Base-by-base conservation (phyloP, 92 coral and sea anemone genomes). In the Phenganax subtilis region DNA sequence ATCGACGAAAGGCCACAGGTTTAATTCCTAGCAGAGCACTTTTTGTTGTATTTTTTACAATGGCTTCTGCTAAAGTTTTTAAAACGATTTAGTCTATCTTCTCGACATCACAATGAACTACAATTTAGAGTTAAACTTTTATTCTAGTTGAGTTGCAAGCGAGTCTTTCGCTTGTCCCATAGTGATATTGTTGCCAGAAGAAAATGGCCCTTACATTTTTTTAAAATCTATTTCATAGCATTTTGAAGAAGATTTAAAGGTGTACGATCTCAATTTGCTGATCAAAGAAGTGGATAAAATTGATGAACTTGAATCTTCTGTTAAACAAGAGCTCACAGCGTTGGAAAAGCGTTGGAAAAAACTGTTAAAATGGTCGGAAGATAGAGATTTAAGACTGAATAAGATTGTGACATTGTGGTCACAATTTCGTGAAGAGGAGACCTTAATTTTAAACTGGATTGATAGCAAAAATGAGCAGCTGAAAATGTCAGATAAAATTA, bases 331-430 rank as follows among this genome's bases (percentile, higher is more conserved):
- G 53, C 80, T 78, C 25, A 51, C 87, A 25, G 85, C 85, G 7
- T 71, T 86, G 66, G 90, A 92, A 60, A 92, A 90, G 69, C 92
- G 93, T 5, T 91, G 97, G 97, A 89, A 89, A 67, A 89, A 86
- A 12, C 89, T 91, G 58, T 84, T 90, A 87, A 91, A 76, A 81
- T 91, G 97, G 97, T 85, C 91, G 6, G 97, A 90, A 61, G 97
- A 91, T 30, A 67, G 93, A 78, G 87, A 84, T 75, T 70, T 86
- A 27, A 89, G 89, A 75, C 30, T 91, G 82, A 30, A 31, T 52
- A 87, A 86, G 64, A 89, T 87, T 51, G 78, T 90, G 0, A 14
- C 80, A 9, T 88, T 88, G 74, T 91, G 97, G 97, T 82, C 85
- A 66, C 82, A 86, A 71, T 85, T 88, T 17, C 91, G 90, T 0